Conservation (phyloP, 2,113 vertebrate species). For the Pedionomus torquatus region DNA sequence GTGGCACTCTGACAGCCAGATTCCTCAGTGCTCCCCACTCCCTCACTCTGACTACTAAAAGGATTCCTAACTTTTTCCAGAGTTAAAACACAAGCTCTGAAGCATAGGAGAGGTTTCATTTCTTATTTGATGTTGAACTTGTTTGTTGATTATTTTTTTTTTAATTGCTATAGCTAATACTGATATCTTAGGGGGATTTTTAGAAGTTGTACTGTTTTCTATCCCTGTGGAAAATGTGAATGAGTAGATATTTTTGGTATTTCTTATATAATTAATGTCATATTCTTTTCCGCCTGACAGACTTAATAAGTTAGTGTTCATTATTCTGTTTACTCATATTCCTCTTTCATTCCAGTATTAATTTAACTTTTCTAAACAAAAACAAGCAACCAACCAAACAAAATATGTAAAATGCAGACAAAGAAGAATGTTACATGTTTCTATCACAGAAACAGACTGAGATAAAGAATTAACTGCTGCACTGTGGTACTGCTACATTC, state of each 20-base stretch:
- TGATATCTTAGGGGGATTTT: background rate
- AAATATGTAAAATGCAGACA: background rate
- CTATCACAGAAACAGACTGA: background rate
- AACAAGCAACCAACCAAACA: background rate
- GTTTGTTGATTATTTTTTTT: background rate
- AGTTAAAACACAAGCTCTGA: background rate
- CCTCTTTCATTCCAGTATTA: background rate
- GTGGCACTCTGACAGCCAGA: background rate
- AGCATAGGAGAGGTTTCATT: background rate
- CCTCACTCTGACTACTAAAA: rapidly evolving
- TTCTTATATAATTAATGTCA: background rate
- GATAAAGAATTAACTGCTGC: background rate
- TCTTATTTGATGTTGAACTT: background rate
- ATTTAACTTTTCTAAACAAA: background rate
- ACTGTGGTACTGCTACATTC: background rate
- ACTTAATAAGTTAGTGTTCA: background rate
- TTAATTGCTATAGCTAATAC: background rate
- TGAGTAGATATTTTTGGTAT: background rate
- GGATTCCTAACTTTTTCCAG: background rate
- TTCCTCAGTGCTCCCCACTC: background rate
- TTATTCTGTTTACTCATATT: background rate
- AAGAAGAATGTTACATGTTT: background rate
- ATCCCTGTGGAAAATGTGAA: background rate
- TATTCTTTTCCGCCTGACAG: background rate
- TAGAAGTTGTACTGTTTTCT: background rate